A percentile compares a stretch with the other conserved stretches of the same genome.
Evolutionary conservation across 2,888 invertebrate species (phyloP).

Genomic region (Mythimna loreyi): DNA sequence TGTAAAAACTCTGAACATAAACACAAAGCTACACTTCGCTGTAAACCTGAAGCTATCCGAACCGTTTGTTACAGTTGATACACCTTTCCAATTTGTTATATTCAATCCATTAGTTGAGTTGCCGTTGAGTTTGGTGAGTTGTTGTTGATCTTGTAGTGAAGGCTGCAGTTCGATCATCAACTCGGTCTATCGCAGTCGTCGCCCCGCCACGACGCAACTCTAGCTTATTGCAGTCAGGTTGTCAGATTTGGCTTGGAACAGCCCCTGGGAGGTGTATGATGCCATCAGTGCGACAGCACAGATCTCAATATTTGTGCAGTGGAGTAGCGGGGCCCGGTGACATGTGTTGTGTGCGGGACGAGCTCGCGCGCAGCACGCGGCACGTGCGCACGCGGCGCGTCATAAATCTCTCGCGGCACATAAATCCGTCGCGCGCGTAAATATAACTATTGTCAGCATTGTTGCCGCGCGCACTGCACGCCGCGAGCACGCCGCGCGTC

Average conservation of each 20-base stretch:
- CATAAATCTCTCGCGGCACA: slow-evolving; percentile 71
- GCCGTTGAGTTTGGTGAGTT: too few species aligned
- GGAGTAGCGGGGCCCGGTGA: slow-evolving; percentile 3
- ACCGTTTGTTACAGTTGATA: too few species aligned
- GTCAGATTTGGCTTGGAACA: background rate
- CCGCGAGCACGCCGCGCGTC: background rate
- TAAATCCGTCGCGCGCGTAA: slow-evolving; percentile 67
- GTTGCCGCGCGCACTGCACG: slow-evolving; percentile 31
- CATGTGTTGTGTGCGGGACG: slow-evolving; percentile 20
- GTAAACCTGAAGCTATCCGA: too few species aligned
- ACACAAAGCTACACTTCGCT: too few species aligned
- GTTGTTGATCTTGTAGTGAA: too few species aligned
- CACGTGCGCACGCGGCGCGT: slow-evolving; percentile 66
- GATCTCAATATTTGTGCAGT: background rate
- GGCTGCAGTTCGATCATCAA: background rate
- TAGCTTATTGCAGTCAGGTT: background rate
- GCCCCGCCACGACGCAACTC: background rate
- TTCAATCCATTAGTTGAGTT: too few species aligned
- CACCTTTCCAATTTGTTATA: too few species aligned
- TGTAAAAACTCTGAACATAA: too few species aligned
- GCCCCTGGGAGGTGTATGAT: background rate
- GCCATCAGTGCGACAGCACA: background rate
- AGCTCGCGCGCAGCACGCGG: slow-evolving; percentile 22
- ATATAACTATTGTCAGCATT: slow-evolving; percentile 66
- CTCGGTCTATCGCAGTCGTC: background rate